Evolutionary conservation across 2,888 invertebrate species (phyloP), one percentile per base, ranked within the genome.

Genomic region (Onthophagus sagittarius): DNA sequence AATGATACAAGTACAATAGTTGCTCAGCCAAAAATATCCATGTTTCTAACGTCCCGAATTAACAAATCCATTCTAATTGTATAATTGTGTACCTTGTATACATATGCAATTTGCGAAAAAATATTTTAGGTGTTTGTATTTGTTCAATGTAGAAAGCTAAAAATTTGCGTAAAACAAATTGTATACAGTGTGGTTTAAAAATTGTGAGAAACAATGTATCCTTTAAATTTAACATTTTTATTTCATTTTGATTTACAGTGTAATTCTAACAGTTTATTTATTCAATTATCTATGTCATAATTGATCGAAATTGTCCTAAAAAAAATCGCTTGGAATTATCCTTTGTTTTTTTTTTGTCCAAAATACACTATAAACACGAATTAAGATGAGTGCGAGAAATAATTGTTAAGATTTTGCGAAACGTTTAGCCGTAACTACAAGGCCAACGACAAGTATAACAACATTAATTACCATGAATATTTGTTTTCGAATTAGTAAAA

Each of bases 21-120:
- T 53, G 11, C 39, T 53, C 11, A 9, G 39, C 39, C 39, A 53
- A 53, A 53, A 53, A 53, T 53, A 53, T 53, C 39, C 23, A 23
- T 53, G 39, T 53, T 53, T 53, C 39, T 53, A 53, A 53, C 39
- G 39, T 53, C 39, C 39, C 39, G 39, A 53, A 64, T 64, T 64
- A 67, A 67, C 67, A 67, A 67, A 67, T 67, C 31, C 15, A 67
- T 23, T 31, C 67, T 67, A 67, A 67, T 67, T 67, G 67, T 23
- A 15, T 31, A 67, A 67, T 67, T 32, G 67, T 67, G 23, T 31
- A 31, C 32, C 32, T 67, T 23, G 67, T 23, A 32, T 67, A 67
- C 67, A 23, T 67, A 67, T 9, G 32, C 67, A 67, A 67, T 67
- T 67, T 53, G 39, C 39, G 39, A 53, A 53, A 53, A 53, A 53